phyloP scores from a whole-genome alignment of 2,888 invertebrate genomes.

The Oscheius sp. region DNA sequence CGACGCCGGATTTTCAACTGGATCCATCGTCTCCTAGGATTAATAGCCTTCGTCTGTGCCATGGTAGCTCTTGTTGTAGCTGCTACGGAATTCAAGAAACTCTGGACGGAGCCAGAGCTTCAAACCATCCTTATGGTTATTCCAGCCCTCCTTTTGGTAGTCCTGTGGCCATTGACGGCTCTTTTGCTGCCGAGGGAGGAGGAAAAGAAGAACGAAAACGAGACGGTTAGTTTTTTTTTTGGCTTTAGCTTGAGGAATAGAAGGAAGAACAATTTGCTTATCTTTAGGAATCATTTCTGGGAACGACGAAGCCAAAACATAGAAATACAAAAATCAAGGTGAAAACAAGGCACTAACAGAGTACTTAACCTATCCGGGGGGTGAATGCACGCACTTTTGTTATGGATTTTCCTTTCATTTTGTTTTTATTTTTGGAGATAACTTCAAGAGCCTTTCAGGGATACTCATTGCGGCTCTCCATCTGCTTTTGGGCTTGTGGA shows the following conservation, averaged over 20 bases:
- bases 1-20: constrained; percentile 55
- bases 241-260: no score
- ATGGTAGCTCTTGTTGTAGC: constrained; percentile 46
- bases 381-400: neutral
- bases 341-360: neutral
- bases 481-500: constrained; percentile 41
- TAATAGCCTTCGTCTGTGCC: constrained; percentile 36
- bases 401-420: neutral
- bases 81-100: constrained; percentile 42
- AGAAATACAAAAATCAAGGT: neutral
- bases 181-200: constrained; percentile 30
- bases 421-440: neutral
- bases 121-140: constrained; percentile 38
- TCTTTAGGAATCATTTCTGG: constrained; percentile 18
- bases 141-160: constrained; percentile 35
- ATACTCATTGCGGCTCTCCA: constrained; percentile 34
- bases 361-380: neutral
- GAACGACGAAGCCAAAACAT: constrained; percentile 18
- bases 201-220: constrained; percentile 18
- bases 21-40: constrained; percentile 52
- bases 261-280: neutral
- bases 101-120: constrained; percentile 48
- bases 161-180: constrained; percentile 20
- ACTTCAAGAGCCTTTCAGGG: constrained; percentile 31
- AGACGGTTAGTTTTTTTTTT: constrained; percentile 7